Evolutionary conservation across 2,113 vertebrate genomes (phyloP).

Genomic region (Alexandromys fortis): DNA sequence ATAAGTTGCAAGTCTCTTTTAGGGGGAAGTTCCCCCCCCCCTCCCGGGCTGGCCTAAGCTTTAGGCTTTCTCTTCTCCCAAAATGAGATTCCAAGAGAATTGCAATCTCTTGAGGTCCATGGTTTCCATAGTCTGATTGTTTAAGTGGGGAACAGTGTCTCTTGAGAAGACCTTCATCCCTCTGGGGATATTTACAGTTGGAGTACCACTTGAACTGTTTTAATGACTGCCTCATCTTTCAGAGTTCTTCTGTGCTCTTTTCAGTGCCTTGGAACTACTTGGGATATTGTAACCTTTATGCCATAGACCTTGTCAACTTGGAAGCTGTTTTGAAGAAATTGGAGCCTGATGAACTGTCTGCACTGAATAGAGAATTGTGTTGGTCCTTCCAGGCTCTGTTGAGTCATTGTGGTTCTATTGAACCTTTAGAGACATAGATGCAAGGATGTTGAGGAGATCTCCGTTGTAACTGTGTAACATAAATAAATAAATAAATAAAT

Average conservation of each 20-base stretch:
- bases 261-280: neutral
- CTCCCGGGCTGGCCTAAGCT: no score
- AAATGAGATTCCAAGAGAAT: neutral
- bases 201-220: neutral
- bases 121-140: neutral
- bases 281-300: neutral
- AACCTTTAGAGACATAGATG: neutral
- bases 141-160: neutral
- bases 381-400: neutral
- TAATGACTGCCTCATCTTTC: neutral
- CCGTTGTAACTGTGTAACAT: neutral
- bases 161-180: neutral
- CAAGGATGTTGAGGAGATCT: neutral
- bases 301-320: neutral
- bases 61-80: neutral
- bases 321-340: neutral
- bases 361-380: neutral
- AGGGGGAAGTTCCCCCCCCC: neutral
- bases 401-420: neutral
- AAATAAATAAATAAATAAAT: neutral
- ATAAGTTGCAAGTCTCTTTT: neutral
- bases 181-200: neutral
- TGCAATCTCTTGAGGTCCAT: neutral
- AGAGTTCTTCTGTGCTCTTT: neutral
- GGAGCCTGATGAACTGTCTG: neutral